Evolutionary conservation across 2,113 vertebrate genomes (phyloP), one percentile per base, ranked within the genome.

Genomic region (Nerophis lumbriciformis): DNA sequence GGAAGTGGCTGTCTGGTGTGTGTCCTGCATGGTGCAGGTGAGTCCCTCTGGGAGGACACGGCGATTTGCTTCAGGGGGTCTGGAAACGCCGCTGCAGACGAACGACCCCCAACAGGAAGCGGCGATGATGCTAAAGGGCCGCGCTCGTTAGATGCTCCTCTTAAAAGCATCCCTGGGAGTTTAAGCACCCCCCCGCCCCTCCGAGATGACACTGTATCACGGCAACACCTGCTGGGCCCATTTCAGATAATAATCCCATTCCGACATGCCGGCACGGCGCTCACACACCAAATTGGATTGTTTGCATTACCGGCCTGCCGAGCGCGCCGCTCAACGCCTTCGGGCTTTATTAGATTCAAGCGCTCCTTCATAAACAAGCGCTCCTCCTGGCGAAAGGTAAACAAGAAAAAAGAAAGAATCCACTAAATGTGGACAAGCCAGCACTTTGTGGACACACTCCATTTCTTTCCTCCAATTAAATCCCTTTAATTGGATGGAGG

Each of bases 381-480:
- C 66, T 68, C 67, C 74, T 79, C 85, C 73, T 82, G 55, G 38
- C 48, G 64, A 67, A 71, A 64, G 48, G 53, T 53, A 61, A 44
- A 51, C 42, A 72, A 53, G 63, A 51, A 53, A 66, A 53, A 44
- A 68, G 52, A 53, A 44, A 68, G 72, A 73, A 72, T 65, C 65
- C 54, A 48, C 75, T 80, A 81, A 83, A 81, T 76, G 82, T 72
- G 72, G 60, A 66, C 37, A 72, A 75, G 73, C 69, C 73, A 61
- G 76, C 83, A 79, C 79, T 83, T 84, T 76, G 82, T 68, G 68
- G 83, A 85, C 82, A 87, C 84, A 85, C 83, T 85, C 80, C 83
- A 87, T 87, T 86, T 86, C 83, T 86, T 88, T 82, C 65, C 73
- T 75, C 83, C 87, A 90, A 90, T 88, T 88, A 90, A 88, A 88